Evolutionary conservation across 2,113 vertebrate species (phyloP), one percentile per base, ranked within the genome.

Genomic region (Setophaga kirtlandii): DNA sequence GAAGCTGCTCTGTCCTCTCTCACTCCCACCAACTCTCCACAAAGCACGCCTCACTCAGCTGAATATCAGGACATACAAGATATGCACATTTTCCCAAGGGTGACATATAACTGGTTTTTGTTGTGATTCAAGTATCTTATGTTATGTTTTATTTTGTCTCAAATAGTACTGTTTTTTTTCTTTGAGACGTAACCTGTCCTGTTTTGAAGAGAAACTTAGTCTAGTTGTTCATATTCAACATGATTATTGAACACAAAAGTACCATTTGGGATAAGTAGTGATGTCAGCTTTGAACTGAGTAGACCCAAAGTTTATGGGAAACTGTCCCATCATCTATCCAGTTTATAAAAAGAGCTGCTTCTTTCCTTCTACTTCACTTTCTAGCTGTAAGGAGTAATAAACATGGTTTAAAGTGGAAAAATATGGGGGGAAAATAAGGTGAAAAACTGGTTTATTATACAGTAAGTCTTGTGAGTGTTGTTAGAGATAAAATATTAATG

Each of bases 401-500:
- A 49, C 4, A 12, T 53, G 17, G 23, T 58, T 89, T 75, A 64
- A 59, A 68, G 8, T 68, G 44, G 19, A 83, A 73, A 92, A 92
- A 33, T 28, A 22, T 12, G 7, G n/a, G 18, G 16, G 19, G 2
- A 0, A 3, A 80, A 35, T 20, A 65, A 69, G 16, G 21, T 46
- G 6, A 10, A 79, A 85, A 81, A 76, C 15, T 62, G 25, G 22
- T 84, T 89, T 96, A 83, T 93, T 91, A 79, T 96, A 85, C 89
- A 88, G 39, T 70, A 79, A 24, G 39, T 91, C 93, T 90, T 94
- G 59, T 59, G 75, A 90, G 33, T 79, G 17, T 83, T 95, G 84
- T 69, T 65, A 90, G 81, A 62, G 42, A 94, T 94, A 93, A 97
- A 96, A 95, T 94, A 94, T 94, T 96, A 76, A 96, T 90, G 85